Conservation (phyloP, 2,797 vertebrate species). For the Acanthurus lineatus region DNA sequence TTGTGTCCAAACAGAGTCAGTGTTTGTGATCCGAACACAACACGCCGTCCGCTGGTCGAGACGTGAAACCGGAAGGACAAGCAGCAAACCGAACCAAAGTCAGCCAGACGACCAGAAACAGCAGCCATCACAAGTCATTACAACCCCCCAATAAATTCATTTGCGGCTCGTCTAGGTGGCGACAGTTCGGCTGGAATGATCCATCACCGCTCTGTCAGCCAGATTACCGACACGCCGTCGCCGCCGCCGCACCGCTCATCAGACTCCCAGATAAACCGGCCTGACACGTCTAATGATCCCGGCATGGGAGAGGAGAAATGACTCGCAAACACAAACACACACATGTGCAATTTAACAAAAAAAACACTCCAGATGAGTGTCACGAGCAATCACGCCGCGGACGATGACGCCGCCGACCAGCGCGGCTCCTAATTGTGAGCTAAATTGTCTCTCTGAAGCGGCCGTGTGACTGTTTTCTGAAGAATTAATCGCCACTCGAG, state of each 20-base stretch:
- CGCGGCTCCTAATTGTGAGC: slow-evolving; percentile 50
- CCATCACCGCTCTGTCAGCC: slow-evolving; percentile 63
- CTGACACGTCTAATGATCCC: slow-evolving; percentile 69
- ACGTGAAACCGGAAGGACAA: slow-evolving; percentile 22
- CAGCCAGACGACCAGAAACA: slow-evolving; percentile 12
- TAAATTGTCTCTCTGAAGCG: slow-evolving; percentile 46
- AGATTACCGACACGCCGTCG: slow-evolving; percentile 23
- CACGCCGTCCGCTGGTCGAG: slow-evolving; percentile 3
- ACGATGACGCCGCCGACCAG: slow-evolving; percentile 26
- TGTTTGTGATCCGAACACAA: slow-evolving; percentile 20
- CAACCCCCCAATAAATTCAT: slow-evolving; percentile 49
- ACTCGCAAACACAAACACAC: slow-evolving; percentile 40
- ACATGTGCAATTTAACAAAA: neutral
- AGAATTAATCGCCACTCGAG: slow-evolving; percentile 56
- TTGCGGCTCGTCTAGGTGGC: slow-evolving; percentile 44
- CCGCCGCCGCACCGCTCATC: slow-evolving; percentile 49
- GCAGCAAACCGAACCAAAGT: slow-evolving; percentile 22
- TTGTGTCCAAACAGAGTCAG: slow-evolving; percentile 16
- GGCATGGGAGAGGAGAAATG: slow-evolving; percentile 20
- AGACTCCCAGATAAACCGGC: slow-evolving; percentile 60
- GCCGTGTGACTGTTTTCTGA: slow-evolving; percentile 49
- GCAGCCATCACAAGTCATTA: slow-evolving; percentile 57
- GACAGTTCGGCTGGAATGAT: slow-evolving; percentile 53
- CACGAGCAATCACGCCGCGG: slow-evolving; percentile 47
- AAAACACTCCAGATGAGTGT: slow-evolving; percentile 54